These are phyloP conservation scores for Potorous gilbertii DNA, from an alignment of 2,797 vertebrate species.

Conservation along the genomic window DNA sequence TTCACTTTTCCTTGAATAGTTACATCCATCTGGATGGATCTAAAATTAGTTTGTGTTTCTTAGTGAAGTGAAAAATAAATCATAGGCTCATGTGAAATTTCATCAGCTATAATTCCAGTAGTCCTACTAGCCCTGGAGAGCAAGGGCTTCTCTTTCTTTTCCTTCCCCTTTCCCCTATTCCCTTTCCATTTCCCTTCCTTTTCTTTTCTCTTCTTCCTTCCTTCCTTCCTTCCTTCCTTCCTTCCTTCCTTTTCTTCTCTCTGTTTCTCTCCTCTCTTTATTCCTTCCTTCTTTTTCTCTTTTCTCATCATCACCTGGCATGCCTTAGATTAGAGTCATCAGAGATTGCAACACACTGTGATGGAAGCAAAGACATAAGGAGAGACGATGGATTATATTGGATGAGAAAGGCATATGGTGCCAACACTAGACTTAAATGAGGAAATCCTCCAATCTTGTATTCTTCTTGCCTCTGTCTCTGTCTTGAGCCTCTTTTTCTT, in stretches of 20 bases:
- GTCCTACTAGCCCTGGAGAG: neutral
- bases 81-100: neutral
- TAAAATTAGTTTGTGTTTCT: neutral
- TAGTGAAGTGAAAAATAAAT: neutral
- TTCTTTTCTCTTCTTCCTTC: no score
- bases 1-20: neutral
- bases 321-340: neutral
- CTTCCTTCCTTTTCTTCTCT: no score
- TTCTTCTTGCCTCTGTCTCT: neutral
- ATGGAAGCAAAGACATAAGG: neutral
- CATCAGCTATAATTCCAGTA: neutral
- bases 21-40: neutral
- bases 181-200: neutral
- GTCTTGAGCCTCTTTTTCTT: neutral
- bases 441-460: neutral
- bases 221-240: no score
- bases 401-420: neutral
- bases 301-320: neutral
- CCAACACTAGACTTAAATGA: neutral
- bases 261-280: rapidly evolving
- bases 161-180: no score
- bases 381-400: neutral
- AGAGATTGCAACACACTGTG: neutral
- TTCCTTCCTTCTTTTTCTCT: neutral
- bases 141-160: neutral